These are phyloP conservation scores for Heliconius sara DNA, from an alignment of 2,888 invertebrate species.

Conservation along the genomic window DNA sequence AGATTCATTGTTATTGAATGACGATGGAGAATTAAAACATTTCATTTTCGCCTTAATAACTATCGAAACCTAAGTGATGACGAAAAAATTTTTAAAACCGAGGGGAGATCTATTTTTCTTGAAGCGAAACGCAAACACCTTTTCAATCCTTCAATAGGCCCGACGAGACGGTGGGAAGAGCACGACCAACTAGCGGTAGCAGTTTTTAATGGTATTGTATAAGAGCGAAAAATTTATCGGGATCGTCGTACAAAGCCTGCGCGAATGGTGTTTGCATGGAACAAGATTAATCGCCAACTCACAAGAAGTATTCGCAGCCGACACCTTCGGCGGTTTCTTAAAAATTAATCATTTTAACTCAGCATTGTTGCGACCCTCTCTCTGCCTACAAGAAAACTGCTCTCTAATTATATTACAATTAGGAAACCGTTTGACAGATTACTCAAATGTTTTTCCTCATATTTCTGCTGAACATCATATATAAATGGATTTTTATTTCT, in stretches of 20 bases:
- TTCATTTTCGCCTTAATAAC: slow-evolving; percentile 76
- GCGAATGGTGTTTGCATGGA: slow-evolving; percentile 68
- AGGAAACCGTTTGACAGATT: slow-evolving; percentile 78
- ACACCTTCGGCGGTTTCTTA: slow-evolving; percentile 67
- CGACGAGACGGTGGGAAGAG: slow-evolving; percentile 70
- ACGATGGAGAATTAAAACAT: slow-evolving; percentile 82
- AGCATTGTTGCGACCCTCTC: slow-evolving; percentile 77
- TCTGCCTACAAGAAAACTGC: slow-evolving; percentile 74
- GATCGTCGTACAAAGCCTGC: slow-evolving; percentile 73
- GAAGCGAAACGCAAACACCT: slow-evolving; percentile 82
- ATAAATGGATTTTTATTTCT: background rate
- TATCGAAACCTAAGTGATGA: slow-evolving; percentile 83
- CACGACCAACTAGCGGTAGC: slow-evolving; percentile 80
- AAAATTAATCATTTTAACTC: slow-evolving; percentile 83
- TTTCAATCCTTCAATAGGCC: slow-evolving; percentile 81
- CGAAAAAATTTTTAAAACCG: slow-evolving; percentile 71
- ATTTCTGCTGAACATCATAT: slow-evolving; percentile 53
- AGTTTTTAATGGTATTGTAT: slow-evolving; percentile 81
- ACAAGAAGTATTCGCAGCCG: slow-evolving; percentile 65
- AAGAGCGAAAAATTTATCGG: slow-evolving; percentile 80
- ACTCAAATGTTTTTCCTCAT: slow-evolving; percentile 69
- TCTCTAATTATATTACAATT: slow-evolving; percentile 82
- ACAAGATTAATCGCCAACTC: slow-evolving; percentile 81
- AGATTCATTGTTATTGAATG: slow-evolving; percentile 77
- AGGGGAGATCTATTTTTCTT: slow-evolving; percentile 81